Percentiles rank a stretch among this genome's conserved stretches.
These are phyloP conservation scores for Carassius gibelio DNA, from an alignment of 2,113 vertebrate species.

Conservation along the genomic window DNA sequence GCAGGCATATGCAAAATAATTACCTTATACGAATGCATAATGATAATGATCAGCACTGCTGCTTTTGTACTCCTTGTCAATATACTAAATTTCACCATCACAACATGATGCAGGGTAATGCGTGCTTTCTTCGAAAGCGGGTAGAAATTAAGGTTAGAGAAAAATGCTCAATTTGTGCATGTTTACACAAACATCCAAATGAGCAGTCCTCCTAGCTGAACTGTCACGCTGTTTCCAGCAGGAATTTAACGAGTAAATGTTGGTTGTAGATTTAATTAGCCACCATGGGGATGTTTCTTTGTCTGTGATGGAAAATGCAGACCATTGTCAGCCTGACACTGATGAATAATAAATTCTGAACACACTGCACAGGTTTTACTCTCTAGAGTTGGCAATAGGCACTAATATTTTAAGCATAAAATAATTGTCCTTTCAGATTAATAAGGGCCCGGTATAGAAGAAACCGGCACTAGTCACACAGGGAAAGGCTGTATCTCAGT, in stretches of 20 bases:
- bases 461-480: neutral
- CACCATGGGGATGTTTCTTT: conserved; percentile 49
- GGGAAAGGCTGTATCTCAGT: neutral
- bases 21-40: neutral
- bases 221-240: conserved; percentile 47
- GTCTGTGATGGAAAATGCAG: conserved; percentile 26
- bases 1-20: neutral
- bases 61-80: neutral
- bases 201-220: conserved; percentile 29
- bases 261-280: conserved; percentile 54
- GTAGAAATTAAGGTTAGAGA: conserved; percentile 17
- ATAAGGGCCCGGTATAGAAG: neutral
- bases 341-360: conserved; percentile 29
- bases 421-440: conserved; percentile 18
- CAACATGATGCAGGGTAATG: neutral
- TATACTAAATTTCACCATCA: conserved; percentile 1
- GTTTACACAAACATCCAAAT: conserved; percentile 48
- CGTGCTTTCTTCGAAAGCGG: neutral
- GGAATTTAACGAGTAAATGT: conserved; percentile 47
- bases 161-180: conserved; percentile 34
- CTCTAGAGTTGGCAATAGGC: conserved; percentile 43
- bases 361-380: conserved; percentile 24
- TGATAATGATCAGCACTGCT: neutral
- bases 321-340: conserved; percentile 36
- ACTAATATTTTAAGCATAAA: conserved; percentile 18